Percentiles rank a stretch among this genome's conserved stretches.
phyloP scores from a whole-genome alignment of 2,797 vertebrate species.

The Ceryle rudis region DNA sequence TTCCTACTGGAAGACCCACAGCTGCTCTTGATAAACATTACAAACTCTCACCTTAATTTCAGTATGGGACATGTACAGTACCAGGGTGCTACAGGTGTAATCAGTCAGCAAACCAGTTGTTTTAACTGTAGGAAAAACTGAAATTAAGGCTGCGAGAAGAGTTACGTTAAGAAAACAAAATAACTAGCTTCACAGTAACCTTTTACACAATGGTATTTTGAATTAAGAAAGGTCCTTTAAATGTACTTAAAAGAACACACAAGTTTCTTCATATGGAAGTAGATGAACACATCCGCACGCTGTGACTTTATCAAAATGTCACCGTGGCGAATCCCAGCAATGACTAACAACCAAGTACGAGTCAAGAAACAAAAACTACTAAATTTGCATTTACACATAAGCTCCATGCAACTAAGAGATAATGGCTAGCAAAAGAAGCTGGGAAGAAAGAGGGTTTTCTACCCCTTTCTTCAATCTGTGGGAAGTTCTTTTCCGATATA shows the following conservation, averaged over 20 bases:
- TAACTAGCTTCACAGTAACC: neutral
- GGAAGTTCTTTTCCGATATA: neutral
- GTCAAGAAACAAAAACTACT: neutral
- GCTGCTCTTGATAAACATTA: neutral
- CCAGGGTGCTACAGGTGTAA: neutral
- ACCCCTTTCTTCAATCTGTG: neutral
- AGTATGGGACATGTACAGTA: neutral
- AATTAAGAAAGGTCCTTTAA: neutral
- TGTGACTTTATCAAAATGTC: constrained; percentile 35
- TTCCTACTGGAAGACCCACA: neutral
- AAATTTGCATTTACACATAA: neutral
- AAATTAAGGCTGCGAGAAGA: neutral
- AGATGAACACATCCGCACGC: neutral
- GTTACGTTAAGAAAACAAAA: neutral
- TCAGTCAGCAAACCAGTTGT: neutral
- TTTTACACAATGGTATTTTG: neutral
- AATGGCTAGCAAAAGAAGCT: neutral
- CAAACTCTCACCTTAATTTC: neutral
- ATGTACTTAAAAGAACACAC: neutral
- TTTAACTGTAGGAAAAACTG: neutral
- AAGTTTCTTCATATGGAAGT: neutral
- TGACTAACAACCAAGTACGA: neutral
- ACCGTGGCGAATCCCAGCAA: neutral
- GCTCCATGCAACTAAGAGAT: neutral
- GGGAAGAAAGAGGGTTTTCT: neutral